Percentiles rank a stretch among this genome's conserved stretches.
phyloP scores from a whole-genome alignment of 2,888 invertebrate genomes.

The Danaus chrysippus region DNA sequence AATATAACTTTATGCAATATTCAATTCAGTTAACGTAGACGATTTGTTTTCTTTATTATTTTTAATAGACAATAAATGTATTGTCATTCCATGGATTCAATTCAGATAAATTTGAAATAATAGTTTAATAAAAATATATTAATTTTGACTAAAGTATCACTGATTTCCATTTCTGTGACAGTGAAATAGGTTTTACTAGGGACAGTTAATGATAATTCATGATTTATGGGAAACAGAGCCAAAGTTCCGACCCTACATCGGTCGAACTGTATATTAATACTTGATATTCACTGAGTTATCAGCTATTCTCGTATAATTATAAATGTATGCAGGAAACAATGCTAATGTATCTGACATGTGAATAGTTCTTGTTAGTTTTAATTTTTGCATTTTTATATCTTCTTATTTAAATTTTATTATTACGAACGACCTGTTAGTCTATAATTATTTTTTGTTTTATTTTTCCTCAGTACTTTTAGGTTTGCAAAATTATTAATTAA shows the following conservation, averaged over 20 bases:
- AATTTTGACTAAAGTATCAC: neutral
- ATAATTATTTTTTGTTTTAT: no score
- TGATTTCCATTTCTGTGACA: neutral
- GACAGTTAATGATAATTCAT: neutral
- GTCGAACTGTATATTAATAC: neutral
- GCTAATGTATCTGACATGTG: neutral
- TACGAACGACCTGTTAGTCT: no score
- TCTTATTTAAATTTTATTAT: no score
- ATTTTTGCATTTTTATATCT: neutral
- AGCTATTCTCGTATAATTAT: neutral
- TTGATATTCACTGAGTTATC: neutral
- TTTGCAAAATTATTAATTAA: no score
- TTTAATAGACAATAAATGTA: no score
- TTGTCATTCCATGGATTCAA: no score
- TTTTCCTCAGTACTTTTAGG: no score
- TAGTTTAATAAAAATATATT: neutral
- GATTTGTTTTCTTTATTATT: no score
- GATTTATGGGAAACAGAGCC: neutral
- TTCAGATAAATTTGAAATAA: no score
- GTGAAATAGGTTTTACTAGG: neutral
- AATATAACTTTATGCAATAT: no score
- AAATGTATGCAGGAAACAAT: neutral
- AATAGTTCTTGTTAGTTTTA: neutral
- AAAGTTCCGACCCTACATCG: neutral
- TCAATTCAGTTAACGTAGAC: no score